Base-by-base conservation (phyloP, 2,888 invertebrate genomes). In the Serrognathus titanus region DNA sequence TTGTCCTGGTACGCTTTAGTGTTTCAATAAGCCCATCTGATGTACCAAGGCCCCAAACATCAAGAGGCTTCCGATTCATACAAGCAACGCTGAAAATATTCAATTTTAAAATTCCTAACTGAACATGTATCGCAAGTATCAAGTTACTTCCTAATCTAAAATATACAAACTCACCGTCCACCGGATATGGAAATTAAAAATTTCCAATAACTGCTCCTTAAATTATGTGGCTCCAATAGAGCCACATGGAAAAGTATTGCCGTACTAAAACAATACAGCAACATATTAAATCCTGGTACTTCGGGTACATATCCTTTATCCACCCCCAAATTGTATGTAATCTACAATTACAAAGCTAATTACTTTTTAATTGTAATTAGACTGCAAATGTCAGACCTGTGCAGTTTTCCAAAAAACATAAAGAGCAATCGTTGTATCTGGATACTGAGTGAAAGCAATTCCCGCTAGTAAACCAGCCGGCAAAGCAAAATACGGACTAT, bases 401-500 rank as follows among this genome's bases (percentile, higher is more conserved):
- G 90, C 79, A 46, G 87, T 83, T 78, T 93, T 93, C 88, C 92
- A 91, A 78, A 90, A 82, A 5, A 89, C 83, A 74, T 92, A 93
- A 31, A 92, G 80, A n/a, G 92, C 87, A 50, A 92, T 82, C 1
- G 90, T 88, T 41, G 86, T 85, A 69, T 88, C 89, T 36, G 89
- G 89, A 76, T 88, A 92, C 65, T 85, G 84, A 24, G 81, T 78
- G 79, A 92, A 90, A 37, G 88, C 81, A 48, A 84, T 73, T 41
- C 90, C 89, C 4, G 89, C 88, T 11, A 89, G 65, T 53, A 89
- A 76, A 12, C 89, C 90, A 5, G 90, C 87, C 38, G 88, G 83
- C 64, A 89, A 75, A 0, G 89, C 89, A 73, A 85, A 83, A 10
- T 78, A 67, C 8, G 83, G 77, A 55, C 83, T 81, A 72, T 91